Evolutionary conservation across 2,888 invertebrate genomes (phyloP).

Genomic region (Macrophya alboannulata): DNA sequence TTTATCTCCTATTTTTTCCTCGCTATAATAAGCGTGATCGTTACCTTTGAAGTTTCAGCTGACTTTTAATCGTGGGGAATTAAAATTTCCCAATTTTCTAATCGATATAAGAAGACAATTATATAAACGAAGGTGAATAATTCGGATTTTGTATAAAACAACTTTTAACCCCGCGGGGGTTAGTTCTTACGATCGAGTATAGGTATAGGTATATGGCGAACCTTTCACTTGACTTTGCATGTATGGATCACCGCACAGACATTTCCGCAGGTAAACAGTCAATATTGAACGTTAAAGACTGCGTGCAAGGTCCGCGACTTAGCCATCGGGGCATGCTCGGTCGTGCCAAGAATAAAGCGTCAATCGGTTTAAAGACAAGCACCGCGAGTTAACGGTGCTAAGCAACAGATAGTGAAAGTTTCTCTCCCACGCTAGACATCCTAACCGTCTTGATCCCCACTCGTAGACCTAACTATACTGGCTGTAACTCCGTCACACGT

Average conservation of each 20-base stretch:
- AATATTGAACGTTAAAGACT: background rate
- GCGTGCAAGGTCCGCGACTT: conserved; percentile 22
- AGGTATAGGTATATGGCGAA: too few species aligned
- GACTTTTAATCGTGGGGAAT: background rate
- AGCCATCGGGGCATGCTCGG: conserved; percentile 31
- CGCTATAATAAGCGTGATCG: background rate
- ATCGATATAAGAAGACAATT: background rate
- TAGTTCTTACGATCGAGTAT: background rate
- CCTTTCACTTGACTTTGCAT: conserved; percentile 14
- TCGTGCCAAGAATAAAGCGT: conserved; percentile 50
- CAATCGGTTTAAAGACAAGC: conserved; percentile 32
- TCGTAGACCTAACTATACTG: background rate
- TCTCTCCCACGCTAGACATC: conserved; percentile 78
- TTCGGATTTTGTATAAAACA: background rate
- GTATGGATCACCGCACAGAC: conserved; percentile 21
- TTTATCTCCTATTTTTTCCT: background rate
- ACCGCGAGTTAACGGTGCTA: conserved; percentile 47
- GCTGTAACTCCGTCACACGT: background rate
- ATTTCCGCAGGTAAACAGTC: conserved; percentile 16
- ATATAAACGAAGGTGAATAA: background rate
- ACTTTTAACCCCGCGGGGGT: background rate
- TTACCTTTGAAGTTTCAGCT: background rate
- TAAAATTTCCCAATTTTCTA: background rate
- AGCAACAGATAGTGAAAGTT: conserved; percentile 74
- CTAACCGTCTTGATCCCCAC: conserved; percentile 66